phyloP scores from a whole-genome alignment of 1,140 invertebrate species.

The Cydia splendana region DNA sequence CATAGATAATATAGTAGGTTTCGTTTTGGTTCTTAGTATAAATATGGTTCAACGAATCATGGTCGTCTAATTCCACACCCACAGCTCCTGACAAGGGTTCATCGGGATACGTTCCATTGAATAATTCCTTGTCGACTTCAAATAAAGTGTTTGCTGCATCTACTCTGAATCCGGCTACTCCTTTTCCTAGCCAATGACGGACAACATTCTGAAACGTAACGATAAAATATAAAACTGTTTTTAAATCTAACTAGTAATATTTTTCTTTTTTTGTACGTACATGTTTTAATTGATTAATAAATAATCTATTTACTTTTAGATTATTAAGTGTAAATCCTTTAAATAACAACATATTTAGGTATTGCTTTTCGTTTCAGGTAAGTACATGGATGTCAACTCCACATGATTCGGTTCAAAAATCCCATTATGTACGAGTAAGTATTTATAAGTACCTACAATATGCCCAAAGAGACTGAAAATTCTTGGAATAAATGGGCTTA shows the following conservation, averaged over 20 bases:
- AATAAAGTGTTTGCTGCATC: conserved; percentile 82
- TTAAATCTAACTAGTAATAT: not conserved
- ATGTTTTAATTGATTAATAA: too few relatives aligned
- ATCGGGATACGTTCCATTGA: conserved; percentile 79
- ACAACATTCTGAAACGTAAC: conserved; percentile 81
- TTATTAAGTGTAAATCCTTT: too few relatives aligned
- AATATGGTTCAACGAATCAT: conserved; percentile 82
- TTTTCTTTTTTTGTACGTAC: not conserved
- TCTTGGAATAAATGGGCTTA: too few relatives aligned
- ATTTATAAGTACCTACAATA: too few relatives aligned
- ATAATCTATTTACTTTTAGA: too few relatives aligned
- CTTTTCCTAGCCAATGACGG: conserved; percentile 87
- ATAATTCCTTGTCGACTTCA: conserved; percentile 82
- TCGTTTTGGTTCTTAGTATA: conserved; percentile 83
- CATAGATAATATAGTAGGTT: conserved; percentile 82
- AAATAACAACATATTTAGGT: too few relatives aligned
- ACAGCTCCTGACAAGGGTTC: conserved; percentile 79
- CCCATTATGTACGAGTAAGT: too few relatives aligned
- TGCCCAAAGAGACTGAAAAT: too few relatives aligned
- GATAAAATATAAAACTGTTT: too few relatives aligned
- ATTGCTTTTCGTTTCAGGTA: not conserved
- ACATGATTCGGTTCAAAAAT: too few relatives aligned
- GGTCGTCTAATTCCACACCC: conserved; percentile 75
- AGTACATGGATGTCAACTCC: not conserved
- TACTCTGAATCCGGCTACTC: conserved; percentile 89